These are phyloP conservation scores for Teleogryllus occipitalis DNA, from an alignment of 1,140 invertebrate species.

Conservation along the genomic window DNA sequence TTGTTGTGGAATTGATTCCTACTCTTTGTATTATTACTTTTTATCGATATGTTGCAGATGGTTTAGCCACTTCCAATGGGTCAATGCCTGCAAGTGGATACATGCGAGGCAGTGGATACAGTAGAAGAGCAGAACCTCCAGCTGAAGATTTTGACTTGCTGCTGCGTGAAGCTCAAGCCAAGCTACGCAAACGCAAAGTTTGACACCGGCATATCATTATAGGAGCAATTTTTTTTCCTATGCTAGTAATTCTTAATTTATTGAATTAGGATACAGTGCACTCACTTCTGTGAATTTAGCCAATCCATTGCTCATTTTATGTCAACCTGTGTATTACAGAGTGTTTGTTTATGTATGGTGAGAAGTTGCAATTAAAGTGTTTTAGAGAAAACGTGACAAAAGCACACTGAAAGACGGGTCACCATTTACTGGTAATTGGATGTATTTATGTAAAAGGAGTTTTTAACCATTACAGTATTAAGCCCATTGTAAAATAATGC, in stretches of 20 bases:
- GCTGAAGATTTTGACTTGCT: slow-evolving; percentile 37
- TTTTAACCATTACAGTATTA: no score
- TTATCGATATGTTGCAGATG: slow-evolving; percentile 29
- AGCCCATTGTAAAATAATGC: no score
- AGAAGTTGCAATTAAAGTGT: no score
- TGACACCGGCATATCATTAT: slow-evolving; percentile 18
- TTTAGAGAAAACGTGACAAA: no score
- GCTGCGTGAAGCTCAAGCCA: slow-evolving; percentile 38
- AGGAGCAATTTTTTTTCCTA: slow-evolving; percentile 2
- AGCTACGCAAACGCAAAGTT: slow-evolving; percentile 33
- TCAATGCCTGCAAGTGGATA: not conserved
- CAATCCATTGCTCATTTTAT: not conserved
- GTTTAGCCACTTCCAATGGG: slow-evolving; percentile 25
- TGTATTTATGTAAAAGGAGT: no score
- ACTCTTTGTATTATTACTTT: no score
- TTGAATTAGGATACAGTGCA: not conserved
- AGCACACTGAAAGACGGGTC: no score
- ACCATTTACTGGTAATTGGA: no score
- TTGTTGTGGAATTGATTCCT: no score
- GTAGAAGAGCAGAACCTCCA: slow-evolving; percentile 21
- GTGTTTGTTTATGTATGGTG: no score
- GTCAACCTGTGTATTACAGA: not conserved
- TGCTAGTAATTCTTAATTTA: slow-evolving; percentile 1
- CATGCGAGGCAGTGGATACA: not conserved
- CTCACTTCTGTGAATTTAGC: not conserved